phyloP scores from a whole-genome alignment of 1,140 invertebrate genomes.

The Eupeodes corollae region DNA sequence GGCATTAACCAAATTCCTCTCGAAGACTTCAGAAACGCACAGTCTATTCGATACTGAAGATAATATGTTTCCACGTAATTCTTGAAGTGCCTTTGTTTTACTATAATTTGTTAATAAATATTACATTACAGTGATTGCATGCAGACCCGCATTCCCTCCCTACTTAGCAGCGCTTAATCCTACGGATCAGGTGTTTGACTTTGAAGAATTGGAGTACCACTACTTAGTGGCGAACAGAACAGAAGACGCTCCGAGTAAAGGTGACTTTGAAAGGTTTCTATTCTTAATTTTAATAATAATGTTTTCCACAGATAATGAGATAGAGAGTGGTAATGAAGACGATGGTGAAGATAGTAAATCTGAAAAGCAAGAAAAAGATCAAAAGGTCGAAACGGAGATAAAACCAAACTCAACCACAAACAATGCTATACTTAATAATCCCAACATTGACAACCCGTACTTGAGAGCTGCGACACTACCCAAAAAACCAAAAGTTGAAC shows the following conservation, averaged over 20 bases:
- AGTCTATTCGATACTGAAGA: conserved; percentile 83
- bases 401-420: conserved; percentile 13
- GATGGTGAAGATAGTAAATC: conserved; percentile 27
- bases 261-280: conserved; percentile 35
- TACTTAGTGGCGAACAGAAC: conserved; percentile 55
- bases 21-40: conserved; percentile 86
- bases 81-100: background rate
- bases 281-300: background rate
- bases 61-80: conserved; percentile 70
- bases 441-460: conserved; percentile 78
- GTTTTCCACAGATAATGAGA: conserved; percentile 28
- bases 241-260: conserved; percentile 43
- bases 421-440: conserved; percentile 36
- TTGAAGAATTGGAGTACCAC: conserved; percentile 78
- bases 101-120: conserved; percentile 5
- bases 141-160: conserved; percentile 64
- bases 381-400: conserved; percentile 35
- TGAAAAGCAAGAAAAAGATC: conserved; percentile 39
- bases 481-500: conserved; percentile 29
- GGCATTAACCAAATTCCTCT: conserved; percentile 86
- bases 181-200: conserved; percentile 89
- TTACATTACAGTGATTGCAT: conserved; percentile 64
- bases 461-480: conserved; percentile 69
- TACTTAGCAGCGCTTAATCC: conserved; percentile 80
- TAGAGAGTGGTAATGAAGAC: conserved; percentile 22